A percentile compares a stretch with the other conserved stretches of the same genome.
phyloP scores from a whole-genome alignment of 2,797 vertebrate species.

The Ispidina lecontei region DNA sequence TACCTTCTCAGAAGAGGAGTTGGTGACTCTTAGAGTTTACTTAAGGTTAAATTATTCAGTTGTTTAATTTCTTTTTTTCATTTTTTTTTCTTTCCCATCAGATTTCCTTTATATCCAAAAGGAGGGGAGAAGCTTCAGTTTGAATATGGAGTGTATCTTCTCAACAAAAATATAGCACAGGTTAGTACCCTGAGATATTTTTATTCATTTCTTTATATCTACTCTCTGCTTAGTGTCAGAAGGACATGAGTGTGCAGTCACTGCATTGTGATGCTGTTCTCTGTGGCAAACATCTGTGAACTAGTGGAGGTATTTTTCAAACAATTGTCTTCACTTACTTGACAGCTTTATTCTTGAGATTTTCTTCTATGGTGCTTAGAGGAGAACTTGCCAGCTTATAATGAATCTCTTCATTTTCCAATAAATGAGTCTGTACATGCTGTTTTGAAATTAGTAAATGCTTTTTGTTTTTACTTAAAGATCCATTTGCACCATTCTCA shows the following conservation, averaged over 20 bases:
- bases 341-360: background rate
- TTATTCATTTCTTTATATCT: background rate
- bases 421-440: background rate
- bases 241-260: background rate
- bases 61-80: background rate
- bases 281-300: background rate
- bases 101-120: conserved; percentile 94
- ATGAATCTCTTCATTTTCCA: background rate
- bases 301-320: background rate
- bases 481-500: background rate
- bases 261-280: background rate
- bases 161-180: conserved; percentile 99
- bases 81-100: conserved; percentile 57
- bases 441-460: background rate
- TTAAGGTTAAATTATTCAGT: background rate
- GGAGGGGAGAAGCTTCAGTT: conserved; percentile 96
- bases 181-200: conserved; percentile 73
- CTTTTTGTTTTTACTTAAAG: background rate
- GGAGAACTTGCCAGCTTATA: background rate
- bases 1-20: background rate
- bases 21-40: background rate
- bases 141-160: conserved; percentile 97
- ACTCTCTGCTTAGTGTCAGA: fast-evolving
- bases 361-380: background rate
- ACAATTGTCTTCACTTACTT: background rate